Conservation (phyloP, 1,140 invertebrate species). For the Sinonovacula constricta region DNA sequence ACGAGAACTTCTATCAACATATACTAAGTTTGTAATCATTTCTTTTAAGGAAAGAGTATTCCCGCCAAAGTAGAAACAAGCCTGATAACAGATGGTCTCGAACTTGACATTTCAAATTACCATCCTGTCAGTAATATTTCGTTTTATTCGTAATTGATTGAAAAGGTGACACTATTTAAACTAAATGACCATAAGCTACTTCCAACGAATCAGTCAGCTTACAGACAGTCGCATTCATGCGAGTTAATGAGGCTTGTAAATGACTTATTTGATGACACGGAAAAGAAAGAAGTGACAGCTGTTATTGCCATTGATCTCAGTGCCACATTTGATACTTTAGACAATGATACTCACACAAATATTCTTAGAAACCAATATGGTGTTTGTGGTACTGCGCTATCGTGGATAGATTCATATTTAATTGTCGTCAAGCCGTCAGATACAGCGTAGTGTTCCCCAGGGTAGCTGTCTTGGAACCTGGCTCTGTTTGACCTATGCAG, state of each 20-base stretch:
- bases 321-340: slow-evolving; percentile 1
- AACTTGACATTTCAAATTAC: slow-evolving; percentile 10
- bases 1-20: neutral
- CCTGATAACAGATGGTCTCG: slow-evolving; percentile 6
- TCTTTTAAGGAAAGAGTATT: neutral
- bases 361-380: neutral
- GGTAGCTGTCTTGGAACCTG: too few species aligned
- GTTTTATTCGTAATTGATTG: slow-evolving; percentile 32
- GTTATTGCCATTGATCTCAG: slow-evolving; percentile 1
- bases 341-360: neutral
- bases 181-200: slow-evolving; percentile 17
- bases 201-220: slow-evolving; percentile 20
- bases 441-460: too few species aligned
- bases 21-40: neutral
- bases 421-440: too few species aligned
- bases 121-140: slow-evolving; percentile 2
- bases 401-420: slow-evolving; percentile 1
- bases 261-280: slow-evolving; percentile 23
- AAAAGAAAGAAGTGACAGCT: slow-evolving; percentile 7
- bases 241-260: slow-evolving; percentile 25
- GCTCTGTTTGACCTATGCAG: too few species aligned
- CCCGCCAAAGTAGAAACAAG: slow-evolving; percentile 8
- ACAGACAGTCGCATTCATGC: slow-evolving; percentile 20
- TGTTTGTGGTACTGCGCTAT: neutral
- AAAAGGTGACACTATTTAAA: slow-evolving; percentile 25